Conservation (phyloP, 2,888 invertebrate genomes). For the Dolichomitus sp. region DNA sequence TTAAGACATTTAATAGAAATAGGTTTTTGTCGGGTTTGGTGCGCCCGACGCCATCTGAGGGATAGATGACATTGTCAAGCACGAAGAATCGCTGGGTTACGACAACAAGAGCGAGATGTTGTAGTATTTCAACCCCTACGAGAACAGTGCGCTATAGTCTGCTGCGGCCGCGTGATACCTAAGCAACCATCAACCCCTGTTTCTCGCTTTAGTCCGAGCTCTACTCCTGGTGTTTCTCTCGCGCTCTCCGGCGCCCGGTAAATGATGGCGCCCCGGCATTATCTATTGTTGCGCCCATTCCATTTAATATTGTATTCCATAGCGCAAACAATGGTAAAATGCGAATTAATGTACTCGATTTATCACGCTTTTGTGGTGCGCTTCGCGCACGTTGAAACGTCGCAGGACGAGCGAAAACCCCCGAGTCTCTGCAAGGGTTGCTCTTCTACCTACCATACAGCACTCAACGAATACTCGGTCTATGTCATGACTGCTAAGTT, state of each 20-base stretch:
- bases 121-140: slow-evolving; percentile 46
- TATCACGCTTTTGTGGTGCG: slow-evolving; percentile 85
- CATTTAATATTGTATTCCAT: slow-evolving; percentile 86
- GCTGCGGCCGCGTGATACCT: slow-evolving; percentile 28
- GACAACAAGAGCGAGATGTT: slow-evolving; percentile 46
- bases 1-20: slow-evolving; percentile 32
- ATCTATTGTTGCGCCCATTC: slow-evolving; percentile 85
- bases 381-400: slow-evolving; percentile 79
- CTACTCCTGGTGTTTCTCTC: slow-evolving; percentile 52
- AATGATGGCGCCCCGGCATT: slow-evolving; percentile 84
- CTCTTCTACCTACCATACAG: slow-evolving; percentile 54
- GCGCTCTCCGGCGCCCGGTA: slow-evolving; percentile 65
- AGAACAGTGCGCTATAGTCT: not conserved
- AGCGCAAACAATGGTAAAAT: slow-evolving; percentile 86
- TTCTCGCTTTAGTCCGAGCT: slow-evolving; percentile 49
- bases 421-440: slow-evolving; percentile 60
- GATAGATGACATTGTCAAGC: slow-evolving; percentile 48
- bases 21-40: slow-evolving; percentile 27
- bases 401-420: slow-evolving; percentile 68
- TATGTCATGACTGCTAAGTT: slow-evolving; percentile 44
- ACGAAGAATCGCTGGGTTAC: slow-evolving; percentile 42
- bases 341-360: slow-evolving; percentile 86
- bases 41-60: not conserved
- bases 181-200: slow-evolving; percentile 57
- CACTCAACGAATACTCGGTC: slow-evolving; percentile 44